Evolutionary conservation across 2,797 vertebrate species (phyloP).

Genomic region (Buphagus erythrorhynchus): DNA sequence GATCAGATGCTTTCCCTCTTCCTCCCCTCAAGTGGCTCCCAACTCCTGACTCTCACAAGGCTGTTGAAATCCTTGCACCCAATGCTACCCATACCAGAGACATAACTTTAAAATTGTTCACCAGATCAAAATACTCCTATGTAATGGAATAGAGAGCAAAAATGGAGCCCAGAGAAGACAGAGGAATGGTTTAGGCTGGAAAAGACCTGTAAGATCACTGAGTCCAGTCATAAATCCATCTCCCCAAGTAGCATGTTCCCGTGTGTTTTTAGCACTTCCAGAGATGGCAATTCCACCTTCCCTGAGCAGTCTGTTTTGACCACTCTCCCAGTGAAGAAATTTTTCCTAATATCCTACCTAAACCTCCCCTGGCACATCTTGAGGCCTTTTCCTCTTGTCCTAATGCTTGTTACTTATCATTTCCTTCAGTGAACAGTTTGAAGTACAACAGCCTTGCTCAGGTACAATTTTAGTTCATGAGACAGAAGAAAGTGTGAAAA

Average conservation of each 20-base stretch:
- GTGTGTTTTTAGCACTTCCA: background rate
- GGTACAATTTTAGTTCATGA: background rate
- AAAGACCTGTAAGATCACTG: background rate
- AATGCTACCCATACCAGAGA: background rate
- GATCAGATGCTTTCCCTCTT: background rate
- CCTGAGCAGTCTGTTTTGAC: background rate
- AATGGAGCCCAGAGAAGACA: background rate
- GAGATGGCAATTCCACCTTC: background rate
- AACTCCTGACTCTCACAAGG: background rate
- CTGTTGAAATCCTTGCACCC: background rate
- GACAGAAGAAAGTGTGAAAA: background rate
- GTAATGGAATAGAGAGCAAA: background rate
- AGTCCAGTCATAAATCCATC: background rate
- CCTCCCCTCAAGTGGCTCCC: background rate
- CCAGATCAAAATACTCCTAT: background rate
- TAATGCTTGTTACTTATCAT: fast-evolving
- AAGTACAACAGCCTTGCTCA: fast-evolving
- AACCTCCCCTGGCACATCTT: background rate
- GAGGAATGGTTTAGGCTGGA: background rate
- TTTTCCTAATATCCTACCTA: background rate
- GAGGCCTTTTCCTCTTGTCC: background rate
- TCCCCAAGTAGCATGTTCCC: background rate
- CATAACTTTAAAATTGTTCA: background rate
- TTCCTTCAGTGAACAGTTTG: background rate
- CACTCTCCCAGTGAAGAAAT: background rate